These are phyloP conservation scores for Agriotes lineatus DNA, from an alignment of 2,888 invertebrate species.

Conservation along the genomic window DNA sequence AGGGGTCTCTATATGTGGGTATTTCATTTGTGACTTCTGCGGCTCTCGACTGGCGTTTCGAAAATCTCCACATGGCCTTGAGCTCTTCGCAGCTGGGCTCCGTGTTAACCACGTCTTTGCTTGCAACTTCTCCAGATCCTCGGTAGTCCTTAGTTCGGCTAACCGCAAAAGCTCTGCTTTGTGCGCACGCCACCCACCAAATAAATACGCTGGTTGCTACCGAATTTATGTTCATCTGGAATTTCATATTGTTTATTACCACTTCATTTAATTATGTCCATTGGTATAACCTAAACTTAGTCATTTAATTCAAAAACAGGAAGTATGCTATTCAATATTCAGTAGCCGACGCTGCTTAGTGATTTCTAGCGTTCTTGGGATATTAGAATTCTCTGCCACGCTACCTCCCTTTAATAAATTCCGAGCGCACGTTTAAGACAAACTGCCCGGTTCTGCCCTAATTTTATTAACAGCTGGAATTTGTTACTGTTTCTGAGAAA, in stretches of 20 bases:
- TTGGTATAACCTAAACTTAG: slow-evolving; percentile 5
- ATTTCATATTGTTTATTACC: slow-evolving; percentile 36
- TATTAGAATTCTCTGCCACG: too few relatives aligned
- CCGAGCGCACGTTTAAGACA: too few relatives aligned
- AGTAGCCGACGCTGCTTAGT: too few relatives aligned
- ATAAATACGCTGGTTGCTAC: slow-evolving; percentile 54
- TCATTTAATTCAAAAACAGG: background rate
- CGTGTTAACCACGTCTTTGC: slow-evolving; percentile 66
- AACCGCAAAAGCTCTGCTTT: slow-evolving; percentile 57
- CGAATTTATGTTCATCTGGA: slow-evolving; percentile 60
- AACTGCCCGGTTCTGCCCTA: too few relatives aligned
- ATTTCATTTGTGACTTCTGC: slow-evolving; percentile 90
- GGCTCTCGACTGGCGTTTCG: slow-evolving; percentile 87
- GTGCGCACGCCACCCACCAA: slow-evolving; percentile 55
- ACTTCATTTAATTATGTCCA: slow-evolving; percentile 6
- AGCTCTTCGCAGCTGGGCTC: slow-evolving; percentile 91
- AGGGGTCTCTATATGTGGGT: slow-evolving; percentile 85
- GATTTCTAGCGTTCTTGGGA: too few relatives aligned
- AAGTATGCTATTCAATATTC: background rate
- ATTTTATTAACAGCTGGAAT: too few relatives aligned
- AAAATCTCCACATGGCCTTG: slow-evolving; percentile 93
- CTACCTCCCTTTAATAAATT: too few relatives aligned
- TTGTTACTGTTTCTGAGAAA: too few relatives aligned
- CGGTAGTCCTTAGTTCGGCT: slow-evolving; percentile 58
- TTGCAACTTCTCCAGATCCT: slow-evolving; percentile 57